Conservation (phyloP, 2,888 invertebrate species). For the Agelastica alni region DNA sequence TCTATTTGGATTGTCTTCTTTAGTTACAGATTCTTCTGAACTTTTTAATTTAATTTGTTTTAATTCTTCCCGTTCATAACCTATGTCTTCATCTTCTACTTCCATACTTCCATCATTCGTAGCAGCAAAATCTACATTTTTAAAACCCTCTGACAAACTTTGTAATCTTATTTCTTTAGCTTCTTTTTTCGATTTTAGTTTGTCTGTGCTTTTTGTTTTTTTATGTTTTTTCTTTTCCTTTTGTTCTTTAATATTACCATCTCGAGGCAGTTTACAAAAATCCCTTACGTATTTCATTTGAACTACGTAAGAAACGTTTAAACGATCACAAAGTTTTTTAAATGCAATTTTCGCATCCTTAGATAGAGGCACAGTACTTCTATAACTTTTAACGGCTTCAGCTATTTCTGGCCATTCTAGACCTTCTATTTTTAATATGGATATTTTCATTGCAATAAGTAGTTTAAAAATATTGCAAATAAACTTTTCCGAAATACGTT, state of each 20-base stretch:
- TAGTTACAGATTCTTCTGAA: not conserved
- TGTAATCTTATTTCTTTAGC: conserved; percentile 55
- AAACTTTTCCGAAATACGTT: conserved; percentile 63
- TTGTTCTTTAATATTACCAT: conserved; percentile 35
- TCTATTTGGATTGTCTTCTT: not conserved
- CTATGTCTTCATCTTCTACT: conserved; percentile 10
- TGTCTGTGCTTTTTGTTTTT: conserved; percentile 52
- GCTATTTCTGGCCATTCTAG: conserved; percentile 57
- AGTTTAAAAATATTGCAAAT: conserved; percentile 61
- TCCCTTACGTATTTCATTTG: conserved; percentile 42
- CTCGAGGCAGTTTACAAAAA: conserved; percentile 36
- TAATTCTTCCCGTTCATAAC: too few species aligned
- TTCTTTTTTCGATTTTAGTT: conserved; percentile 58
- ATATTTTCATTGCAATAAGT: conserved; percentile 59
- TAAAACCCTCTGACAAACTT: conserved; percentile 56
- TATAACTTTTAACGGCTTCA: conserved; percentile 51
- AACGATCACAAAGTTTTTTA: conserved; percentile 55
- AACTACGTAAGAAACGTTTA: conserved; percentile 52
- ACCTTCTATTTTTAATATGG: conserved; percentile 46
- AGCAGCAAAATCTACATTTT: conserved; percentile 23
- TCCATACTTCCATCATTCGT: conserved; percentile 15
- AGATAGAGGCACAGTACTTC: conserved; percentile 51
- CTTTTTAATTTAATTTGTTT: not conserved
- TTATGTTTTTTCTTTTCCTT: conserved; percentile 43
- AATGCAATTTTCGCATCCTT: conserved; percentile 58